phyloP scores from a whole-genome alignment of 92 coral and sea anemone genomes.

The Phymanthus crucifer region DNA sequence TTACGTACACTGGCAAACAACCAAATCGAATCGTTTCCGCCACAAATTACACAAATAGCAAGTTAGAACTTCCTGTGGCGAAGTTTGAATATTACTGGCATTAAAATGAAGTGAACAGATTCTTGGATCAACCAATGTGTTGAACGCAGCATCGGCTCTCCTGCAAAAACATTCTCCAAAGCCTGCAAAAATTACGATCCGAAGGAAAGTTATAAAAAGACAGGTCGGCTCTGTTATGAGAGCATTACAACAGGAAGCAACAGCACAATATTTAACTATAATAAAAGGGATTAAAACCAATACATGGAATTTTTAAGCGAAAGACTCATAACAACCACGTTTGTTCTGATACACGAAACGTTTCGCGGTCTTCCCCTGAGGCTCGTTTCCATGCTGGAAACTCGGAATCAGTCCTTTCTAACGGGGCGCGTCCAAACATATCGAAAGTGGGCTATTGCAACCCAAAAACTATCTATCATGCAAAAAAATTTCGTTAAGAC shows the following conservation, averaged over 20 bases:
- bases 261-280: constrained; percentile 43
- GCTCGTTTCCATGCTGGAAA: not conserved
- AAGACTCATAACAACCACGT: too few species aligned
- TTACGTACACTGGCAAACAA: too few species aligned
- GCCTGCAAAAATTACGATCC: constrained; percentile 24
- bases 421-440: not conserved
- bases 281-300: not conserved
- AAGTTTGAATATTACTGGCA: constrained; percentile 18
- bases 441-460: constrained; percentile 8
- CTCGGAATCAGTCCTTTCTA: not conserved
- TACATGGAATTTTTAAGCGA: too few species aligned
- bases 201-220: constrained; percentile 36
- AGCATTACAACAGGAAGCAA: constrained; percentile 47
- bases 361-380: not conserved
- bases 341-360: too few species aligned
- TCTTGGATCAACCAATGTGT: constrained; percentile 22
- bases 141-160: constrained; percentile 45
- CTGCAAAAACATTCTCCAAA: constrained; percentile 42
- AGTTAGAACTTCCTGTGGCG: too few species aligned
- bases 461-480: too few species aligned
- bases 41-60: too few species aligned
- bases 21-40: too few species aligned
- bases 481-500: too few species aligned
- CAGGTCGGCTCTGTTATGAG: constrained; percentile 46
- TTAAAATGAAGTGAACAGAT: constrained; percentile 33